These are phyloP conservation scores for Melanotaenia boesemani DNA, from an alignment of 2,797 vertebrate genomes.

Conservation along the genomic window DNA sequence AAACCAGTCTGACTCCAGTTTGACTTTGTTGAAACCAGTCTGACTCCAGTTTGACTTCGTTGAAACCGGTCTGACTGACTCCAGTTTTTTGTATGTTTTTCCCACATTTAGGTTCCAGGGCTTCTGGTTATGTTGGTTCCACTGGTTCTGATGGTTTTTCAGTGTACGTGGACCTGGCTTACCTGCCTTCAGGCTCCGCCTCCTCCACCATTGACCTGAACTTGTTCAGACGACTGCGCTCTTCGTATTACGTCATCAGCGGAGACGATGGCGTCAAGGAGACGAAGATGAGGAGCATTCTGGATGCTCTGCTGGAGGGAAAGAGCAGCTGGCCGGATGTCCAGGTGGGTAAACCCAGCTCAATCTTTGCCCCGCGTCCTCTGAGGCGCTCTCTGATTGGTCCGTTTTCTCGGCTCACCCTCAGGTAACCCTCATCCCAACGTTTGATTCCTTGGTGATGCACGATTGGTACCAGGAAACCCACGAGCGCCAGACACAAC, in stretches of 20 bases:
- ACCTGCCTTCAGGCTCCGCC: conserved; percentile 87
- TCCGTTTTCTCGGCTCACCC: background rate
- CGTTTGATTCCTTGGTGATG: conserved; percentile 91
- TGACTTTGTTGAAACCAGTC: too few species aligned
- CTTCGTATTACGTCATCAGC: conserved; percentile 91
- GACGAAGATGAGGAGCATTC: conserved; percentile 82
- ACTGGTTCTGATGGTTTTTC: conserved; percentile 57
- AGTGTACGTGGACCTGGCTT: conserved; percentile 91
- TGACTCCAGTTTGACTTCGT: too few species aligned
- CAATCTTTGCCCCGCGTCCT: rapidly evolving
- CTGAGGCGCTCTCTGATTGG: conserved; percentile 21
- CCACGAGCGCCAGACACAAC: conserved; percentile 83
- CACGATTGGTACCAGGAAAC: conserved; percentile 95
- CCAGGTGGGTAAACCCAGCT: conserved; percentile 80
- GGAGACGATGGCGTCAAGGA: conserved; percentile 89
- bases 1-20: too few species aligned
- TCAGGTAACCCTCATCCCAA: conserved; percentile 93
- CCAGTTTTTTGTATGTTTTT: background rate
- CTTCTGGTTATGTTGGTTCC: too few species aligned
- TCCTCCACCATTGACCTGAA: conserved; percentile 84
- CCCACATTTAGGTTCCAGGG: conserved; percentile 58
- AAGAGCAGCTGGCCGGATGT: conserved; percentile 87
- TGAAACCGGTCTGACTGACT: too few species aligned
- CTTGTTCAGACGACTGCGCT: conserved; percentile 87
- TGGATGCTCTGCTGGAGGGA: conserved; percentile 88